Evolutionary conservation across 2,113 vertebrate genomes (phyloP), one percentile per base, ranked within the genome.

Genomic region (Prinia subflava): DNA sequence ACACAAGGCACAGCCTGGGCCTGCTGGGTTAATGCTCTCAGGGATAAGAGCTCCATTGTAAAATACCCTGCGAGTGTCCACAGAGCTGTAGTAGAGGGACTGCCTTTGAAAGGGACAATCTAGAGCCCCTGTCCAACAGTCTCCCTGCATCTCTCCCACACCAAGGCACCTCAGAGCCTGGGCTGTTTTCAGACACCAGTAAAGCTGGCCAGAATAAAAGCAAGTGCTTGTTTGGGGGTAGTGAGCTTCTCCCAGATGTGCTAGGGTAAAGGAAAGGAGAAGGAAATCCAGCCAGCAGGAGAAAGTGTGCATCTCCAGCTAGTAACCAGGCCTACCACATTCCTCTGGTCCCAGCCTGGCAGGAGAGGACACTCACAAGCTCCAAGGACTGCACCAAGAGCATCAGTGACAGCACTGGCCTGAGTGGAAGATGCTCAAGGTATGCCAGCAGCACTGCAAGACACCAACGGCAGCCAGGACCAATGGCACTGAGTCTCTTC

Each of bases 401-500:
- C 53, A 69, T 44, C 41, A 53, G 39, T n/a, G 24, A 21, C 50
- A 62, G 24, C 0, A 0, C n/a, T 31, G 42, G 47, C 23, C 53
- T 0, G 0, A 83, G n/a, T 2, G 10, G 50, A 80, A 74, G 59
- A 69, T 15, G 41, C 67, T 52, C 31, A 23, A 44, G 44, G 67
- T 47, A 82, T 0, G 0, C 0, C 2, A 74, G 21, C 39, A 67
- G 64, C 28, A 33, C 60, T 47, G 27, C 35, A 65, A 71, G 31
- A 44, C 69, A 64, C 15, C 0, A 1, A 14, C 0, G 8, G 52
- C 23, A 22, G 39, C 41, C 49, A 42, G 15, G 12, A 23, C 14
- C 67, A 27, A 31, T 0, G 2, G 50, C 0, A 0, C 28, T 0
- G 10, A 78, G 20, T 7, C 39, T 37, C 16, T 33, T 76, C 41